phyloP scores from a whole-genome alignment of 2,888 invertebrate genomes.

The Euplexia lucipara region DNA sequence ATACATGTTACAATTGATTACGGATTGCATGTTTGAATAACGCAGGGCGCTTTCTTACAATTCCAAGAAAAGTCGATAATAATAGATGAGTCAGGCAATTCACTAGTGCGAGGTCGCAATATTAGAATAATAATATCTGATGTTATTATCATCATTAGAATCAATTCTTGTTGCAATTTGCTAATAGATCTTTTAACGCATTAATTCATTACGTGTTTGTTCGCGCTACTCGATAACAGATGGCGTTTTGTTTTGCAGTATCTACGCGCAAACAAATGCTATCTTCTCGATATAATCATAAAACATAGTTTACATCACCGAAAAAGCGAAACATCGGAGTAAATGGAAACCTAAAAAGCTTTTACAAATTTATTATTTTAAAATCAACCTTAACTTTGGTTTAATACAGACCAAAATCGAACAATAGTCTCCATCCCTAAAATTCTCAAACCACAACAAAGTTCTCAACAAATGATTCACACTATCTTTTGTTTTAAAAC shows the following conservation, averaged over 20 bases:
- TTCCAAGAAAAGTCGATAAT: slow-evolving; percentile 89
- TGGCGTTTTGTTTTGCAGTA: slow-evolving; percentile 65
- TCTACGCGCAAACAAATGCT: slow-evolving; percentile 13
- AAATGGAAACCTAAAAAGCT: slow-evolving; percentile 47
- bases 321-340: slow-evolving; percentile 30
- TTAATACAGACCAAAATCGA: slow-evolving; percentile 39
- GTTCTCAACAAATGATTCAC: slow-evolving; percentile 77
- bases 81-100: slow-evolving; percentile 87
- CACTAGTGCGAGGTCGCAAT: slow-evolving; percentile 75
- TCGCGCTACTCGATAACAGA: slow-evolving; percentile 73
- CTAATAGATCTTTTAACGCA: slow-evolving; percentile 77
- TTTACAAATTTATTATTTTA: background rate
- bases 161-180: slow-evolving; percentile 77
- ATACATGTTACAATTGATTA: slow-evolving; percentile 83
- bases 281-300: slow-evolving; percentile 20
- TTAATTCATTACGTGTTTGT: slow-evolving; percentile 37
- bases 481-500: slow-evolving; percentile 78
- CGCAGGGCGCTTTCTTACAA: slow-evolving; percentile 85
- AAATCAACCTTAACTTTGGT: slow-evolving; percentile 24
- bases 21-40: slow-evolving; percentile 85
- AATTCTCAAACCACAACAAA: slow-evolving; percentile 66
- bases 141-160: slow-evolving; percentile 77
- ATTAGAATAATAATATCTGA: slow-evolving; percentile 83
- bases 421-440: slow-evolving; percentile 56
- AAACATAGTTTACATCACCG: slow-evolving; percentile 29